Conservation (phyloP, 2,797 vertebrate species). For the Sebastes nivosus region DNA sequence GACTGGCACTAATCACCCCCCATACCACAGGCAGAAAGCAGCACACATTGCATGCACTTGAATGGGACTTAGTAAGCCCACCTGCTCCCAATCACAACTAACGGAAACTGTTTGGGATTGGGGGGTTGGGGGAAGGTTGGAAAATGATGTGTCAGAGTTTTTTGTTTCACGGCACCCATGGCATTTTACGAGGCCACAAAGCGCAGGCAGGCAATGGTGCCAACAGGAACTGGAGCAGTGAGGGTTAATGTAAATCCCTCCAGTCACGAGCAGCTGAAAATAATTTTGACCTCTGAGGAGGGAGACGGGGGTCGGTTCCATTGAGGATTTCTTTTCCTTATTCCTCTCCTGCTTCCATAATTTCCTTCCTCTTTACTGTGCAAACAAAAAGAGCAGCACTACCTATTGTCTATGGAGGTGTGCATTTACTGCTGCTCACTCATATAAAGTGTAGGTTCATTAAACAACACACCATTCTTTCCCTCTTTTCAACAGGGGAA, state of each 20-base stretch:
- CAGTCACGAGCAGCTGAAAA: slow-evolving; percentile 72
- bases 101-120: slow-evolving; percentile 42
- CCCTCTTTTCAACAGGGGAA: slow-evolving; percentile 25
- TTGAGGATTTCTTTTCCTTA: slow-evolving; percentile 20
- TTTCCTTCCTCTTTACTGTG: slow-evolving; percentile 11
- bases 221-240: slow-evolving; percentile 57
- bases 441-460: slow-evolving; percentile 29
- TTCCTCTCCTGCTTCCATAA: slow-evolving; percentile 15
- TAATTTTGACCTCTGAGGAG: slow-evolving; percentile 66
- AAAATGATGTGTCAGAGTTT: slow-evolving; percentile 56
- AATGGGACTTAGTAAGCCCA: slow-evolving; percentile 30
- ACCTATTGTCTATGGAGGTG: slow-evolving; percentile 30
- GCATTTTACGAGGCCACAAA: slow-evolving; percentile 59
- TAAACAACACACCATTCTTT: slow-evolving; percentile 28
- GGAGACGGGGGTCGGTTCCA: slow-evolving; percentile 8
- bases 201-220: slow-evolving; percentile 26
- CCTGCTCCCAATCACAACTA: slow-evolving; percentile 67
- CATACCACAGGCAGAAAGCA: not conserved
- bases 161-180: slow-evolving; percentile 53
- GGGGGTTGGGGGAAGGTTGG: slow-evolving; percentile 1
- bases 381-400: slow-evolving; percentile 39
- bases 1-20: slow-evolving; percentile 9
- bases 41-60: slow-evolving; percentile 6
- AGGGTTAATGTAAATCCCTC: slow-evolving; percentile 75
- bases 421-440: slow-evolving; percentile 14